Evolutionary conservation across 2,888 invertebrate species (phyloP).

Genomic region (Ochropleura plecta): DNA sequence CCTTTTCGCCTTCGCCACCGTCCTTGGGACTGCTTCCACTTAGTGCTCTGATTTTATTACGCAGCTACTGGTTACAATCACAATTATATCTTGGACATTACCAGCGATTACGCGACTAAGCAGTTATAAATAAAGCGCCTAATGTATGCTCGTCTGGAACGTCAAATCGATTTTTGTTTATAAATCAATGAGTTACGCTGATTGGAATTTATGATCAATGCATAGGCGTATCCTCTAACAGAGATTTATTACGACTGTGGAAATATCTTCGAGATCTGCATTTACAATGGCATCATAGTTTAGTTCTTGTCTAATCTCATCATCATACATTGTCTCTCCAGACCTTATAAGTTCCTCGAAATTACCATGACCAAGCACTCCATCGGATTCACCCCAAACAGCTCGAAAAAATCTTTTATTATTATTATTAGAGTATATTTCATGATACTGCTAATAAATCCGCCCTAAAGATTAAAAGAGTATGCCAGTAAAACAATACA

Average conservation of each 20-base stretch:
- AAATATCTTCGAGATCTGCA: constrained; percentile 4
- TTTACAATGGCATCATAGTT: constrained; percentile 7
- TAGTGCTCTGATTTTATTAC: constrained; percentile 44
- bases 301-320: constrained; percentile 5
- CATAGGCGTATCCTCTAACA: constrained; percentile 15
- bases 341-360: not conserved
- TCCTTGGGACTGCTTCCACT: constrained; percentile 66
- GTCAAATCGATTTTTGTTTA: constrained; percentile 46
- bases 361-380: not conserved
- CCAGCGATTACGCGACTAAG: constrained; percentile 30
- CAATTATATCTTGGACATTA: constrained; percentile 38
- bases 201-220: constrained; percentile 28
- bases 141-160: constrained; percentile 35
- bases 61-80: constrained; percentile 45
- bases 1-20: constrained; percentile 61
- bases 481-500: constrained; percentile 4
- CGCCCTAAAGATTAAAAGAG: not conserved
- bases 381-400: not conserved
- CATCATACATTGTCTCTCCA: not conserved
- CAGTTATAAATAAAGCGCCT: constrained; percentile 35
- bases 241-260: not conserved
- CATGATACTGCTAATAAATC: not conserved
- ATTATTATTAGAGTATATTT: not conserved
- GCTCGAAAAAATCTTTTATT: not conserved
- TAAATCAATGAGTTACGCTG: constrained; percentile 20